A percentile compares a stretch with the other conserved stretches of the same genome.
These are phyloP conservation scores for Corvus hawaiiensis DNA, from an alignment of 2,113 vertebrate species.

Conservation along the genomic window DNA sequence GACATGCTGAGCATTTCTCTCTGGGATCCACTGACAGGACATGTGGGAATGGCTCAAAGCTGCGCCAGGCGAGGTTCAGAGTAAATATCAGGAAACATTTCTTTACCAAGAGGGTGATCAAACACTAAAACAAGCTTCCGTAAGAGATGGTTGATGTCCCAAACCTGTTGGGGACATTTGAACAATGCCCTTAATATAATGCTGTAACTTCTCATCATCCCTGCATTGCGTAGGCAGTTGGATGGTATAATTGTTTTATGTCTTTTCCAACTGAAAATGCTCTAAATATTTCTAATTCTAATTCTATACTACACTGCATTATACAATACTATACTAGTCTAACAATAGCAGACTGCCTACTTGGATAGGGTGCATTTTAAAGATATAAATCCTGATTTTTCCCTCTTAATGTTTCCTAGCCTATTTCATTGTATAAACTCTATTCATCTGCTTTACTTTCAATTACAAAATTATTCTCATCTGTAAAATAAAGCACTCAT, in stretches of 20 bases:
- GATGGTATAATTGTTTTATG: background rate
- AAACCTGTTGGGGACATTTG: background rate
- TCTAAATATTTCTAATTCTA: background rate
- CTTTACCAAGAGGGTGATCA: background rate
- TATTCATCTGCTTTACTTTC: background rate
- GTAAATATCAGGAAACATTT: background rate
- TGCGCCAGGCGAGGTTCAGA: background rate
- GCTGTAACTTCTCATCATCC: background rate
- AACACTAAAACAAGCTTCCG: background rate
- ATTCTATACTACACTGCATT: background rate
- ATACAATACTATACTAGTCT: background rate
- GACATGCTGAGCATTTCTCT: background rate
- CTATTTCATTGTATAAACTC: background rate
- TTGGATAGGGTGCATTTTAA: background rate
- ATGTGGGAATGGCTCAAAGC: background rate
- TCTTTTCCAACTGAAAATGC: background rate
- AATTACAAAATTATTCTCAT: background rate
- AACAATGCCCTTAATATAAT: background rate
- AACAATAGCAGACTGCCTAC: background rate
- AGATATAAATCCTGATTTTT: background rate
- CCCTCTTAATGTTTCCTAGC: background rate
- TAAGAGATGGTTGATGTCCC: background rate
- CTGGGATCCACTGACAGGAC: background rate
- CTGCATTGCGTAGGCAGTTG: background rate
- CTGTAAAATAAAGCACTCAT: background rate